Base-by-base conservation (phyloP, 2,113 vertebrate genomes). In the Ranitomeya imitator region DNA sequence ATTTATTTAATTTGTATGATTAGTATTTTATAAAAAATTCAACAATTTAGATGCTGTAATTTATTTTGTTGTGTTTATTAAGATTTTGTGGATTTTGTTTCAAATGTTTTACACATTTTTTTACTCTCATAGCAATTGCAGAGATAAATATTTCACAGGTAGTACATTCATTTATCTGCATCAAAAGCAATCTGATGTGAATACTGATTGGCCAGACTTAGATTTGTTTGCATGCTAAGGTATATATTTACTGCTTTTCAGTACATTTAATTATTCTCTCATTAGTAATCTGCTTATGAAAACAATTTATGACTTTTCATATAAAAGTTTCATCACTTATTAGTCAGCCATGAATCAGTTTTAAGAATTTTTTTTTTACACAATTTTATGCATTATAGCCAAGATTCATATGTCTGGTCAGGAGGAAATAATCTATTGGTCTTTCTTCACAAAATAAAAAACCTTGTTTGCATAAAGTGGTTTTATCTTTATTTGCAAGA, bases 401-500 rank as follows among this genome's bases (percentile, higher is more conserved):
- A 60, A 23, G 9, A 65, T 61, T 79, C 3, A 10, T 79, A 26
- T 65, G 59, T 79, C 74, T 86, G 45, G 14, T 65, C 74, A 60
- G 57, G 16, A 60, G 57, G 23, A 79, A 79, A 26, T 78, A 78
- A 86, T 15, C 57, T 59, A 51, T 57, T 54, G 16, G 45, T 26
- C 15, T 31, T 74, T 74, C 77, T 60, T 57, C 5, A 9, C 26
- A 61, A 67, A 73, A 59, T 85, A n/a, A 73, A 85, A 85, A 45
- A 73, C 26, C 16, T 60, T n/a, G 21, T 45, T 4, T 60, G 69
- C 55, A 85, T 76, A n/a, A 86, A 55, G 54, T 61, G 23, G 26
- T 0, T 51, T 63, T 78, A 86, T 86, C 69, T 78, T 86, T 78
- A 63, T 63, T 65, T 65, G 13, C 57, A 86, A 86, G 69, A 26